Evolutionary conservation across 2,797 vertebrate genomes (phyloP).

Genomic region (Gymnothorax javanicus): DNA sequence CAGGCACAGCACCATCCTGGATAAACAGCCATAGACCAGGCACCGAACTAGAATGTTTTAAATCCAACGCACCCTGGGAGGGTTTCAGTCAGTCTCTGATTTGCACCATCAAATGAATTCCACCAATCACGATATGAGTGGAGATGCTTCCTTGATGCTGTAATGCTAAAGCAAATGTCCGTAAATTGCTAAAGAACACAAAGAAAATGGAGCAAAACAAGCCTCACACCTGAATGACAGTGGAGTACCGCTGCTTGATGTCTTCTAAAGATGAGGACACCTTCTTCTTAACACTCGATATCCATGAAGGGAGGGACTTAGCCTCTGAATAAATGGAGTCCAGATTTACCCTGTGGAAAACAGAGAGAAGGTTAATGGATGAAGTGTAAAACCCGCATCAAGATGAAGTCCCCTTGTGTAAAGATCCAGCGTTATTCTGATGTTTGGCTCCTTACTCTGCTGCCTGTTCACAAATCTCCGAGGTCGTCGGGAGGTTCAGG

Average conservation of each 20-base stretch:
- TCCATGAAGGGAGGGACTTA: slow-evolving; percentile 76
- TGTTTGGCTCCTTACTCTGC: slow-evolving; percentile 77
- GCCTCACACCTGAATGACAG: slow-evolving; percentile 76
- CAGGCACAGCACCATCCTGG: too few relatives aligned
- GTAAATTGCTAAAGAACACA: neutral
- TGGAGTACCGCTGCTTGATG: slow-evolving; percentile 81
- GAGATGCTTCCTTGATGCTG: neutral
- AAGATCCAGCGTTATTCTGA: neutral
- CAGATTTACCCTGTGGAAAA: slow-evolving; percentile 78
- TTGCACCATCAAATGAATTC: neutral
- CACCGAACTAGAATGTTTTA: neutral
- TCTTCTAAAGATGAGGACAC: slow-evolving; percentile 74
- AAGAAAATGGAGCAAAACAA: neutral
- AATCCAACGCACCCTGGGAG: neutral
- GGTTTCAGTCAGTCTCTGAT: neutral
- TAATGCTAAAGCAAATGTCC: neutral
- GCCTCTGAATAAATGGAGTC: slow-evolving; percentile 81
- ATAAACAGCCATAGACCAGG: too few relatives aligned
- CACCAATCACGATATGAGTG: neutral
- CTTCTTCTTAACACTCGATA: slow-evolving; percentile 74
- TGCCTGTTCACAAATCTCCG: slow-evolving; percentile 83
- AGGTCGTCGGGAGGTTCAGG: slow-evolving; percentile 85
- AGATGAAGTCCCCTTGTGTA: neutral
- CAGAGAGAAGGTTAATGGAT: too few relatives aligned
- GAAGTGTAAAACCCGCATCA: neutral